phyloP scores from a whole-genome alignment of 1,140 invertebrate genomes.

The Trypoxylus dichotomus region DNA sequence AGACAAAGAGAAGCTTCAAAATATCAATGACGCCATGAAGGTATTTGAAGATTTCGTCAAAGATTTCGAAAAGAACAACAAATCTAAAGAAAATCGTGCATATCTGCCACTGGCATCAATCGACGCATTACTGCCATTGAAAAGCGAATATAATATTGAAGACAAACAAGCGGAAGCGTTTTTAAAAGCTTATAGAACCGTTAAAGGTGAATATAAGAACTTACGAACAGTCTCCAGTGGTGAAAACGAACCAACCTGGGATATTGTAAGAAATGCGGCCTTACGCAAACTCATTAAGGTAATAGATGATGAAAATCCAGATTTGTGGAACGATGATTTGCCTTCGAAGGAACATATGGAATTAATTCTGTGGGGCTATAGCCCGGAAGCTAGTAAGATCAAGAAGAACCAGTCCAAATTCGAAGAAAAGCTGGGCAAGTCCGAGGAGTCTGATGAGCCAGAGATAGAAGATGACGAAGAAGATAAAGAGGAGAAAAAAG shows the following conservation, averaged over 20 bases:
- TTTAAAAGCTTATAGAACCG: constrained; percentile 58
- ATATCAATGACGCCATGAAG: constrained; percentile 65
- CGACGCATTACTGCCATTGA: constrained; percentile 48
- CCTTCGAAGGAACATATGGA: constrained; percentile 63
- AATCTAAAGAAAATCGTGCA: constrained; percentile 62
- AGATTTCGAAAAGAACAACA: constrained; percentile 63
- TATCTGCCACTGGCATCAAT: constrained; percentile 58
- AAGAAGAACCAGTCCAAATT: constrained; percentile 51
- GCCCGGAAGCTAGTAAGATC: constrained; percentile 59
- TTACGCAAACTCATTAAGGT: constrained; percentile 60
- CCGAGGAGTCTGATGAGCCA: constrained; percentile 30
- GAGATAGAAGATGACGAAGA: constrained; percentile 34
- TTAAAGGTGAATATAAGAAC: constrained; percentile 66
- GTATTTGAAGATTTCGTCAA: constrained; percentile 67
- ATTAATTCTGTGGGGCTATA: constrained; percentile 67
- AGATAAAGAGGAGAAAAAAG: constrained; percentile 25
- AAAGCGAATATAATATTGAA: constrained; percentile 46
- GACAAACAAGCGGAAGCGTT: constrained; percentile 54
- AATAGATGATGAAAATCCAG: constrained; percentile 54
- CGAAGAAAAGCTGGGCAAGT: constrained; percentile 47
- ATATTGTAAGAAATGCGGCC: constrained; percentile 63
- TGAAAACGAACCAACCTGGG: constrained; percentile 61
- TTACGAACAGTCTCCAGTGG: constrained; percentile 61
- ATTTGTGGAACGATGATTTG: constrained; percentile 63
- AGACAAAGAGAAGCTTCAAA: constrained; percentile 66